Percentiles rank a stretch among this genome's conserved stretches.
These are phyloP conservation scores for Ephydatia muelleri DNA, from an alignment of 37 sponge, comb jelly and placozoan species.

Conservation along the genomic window DNA sequence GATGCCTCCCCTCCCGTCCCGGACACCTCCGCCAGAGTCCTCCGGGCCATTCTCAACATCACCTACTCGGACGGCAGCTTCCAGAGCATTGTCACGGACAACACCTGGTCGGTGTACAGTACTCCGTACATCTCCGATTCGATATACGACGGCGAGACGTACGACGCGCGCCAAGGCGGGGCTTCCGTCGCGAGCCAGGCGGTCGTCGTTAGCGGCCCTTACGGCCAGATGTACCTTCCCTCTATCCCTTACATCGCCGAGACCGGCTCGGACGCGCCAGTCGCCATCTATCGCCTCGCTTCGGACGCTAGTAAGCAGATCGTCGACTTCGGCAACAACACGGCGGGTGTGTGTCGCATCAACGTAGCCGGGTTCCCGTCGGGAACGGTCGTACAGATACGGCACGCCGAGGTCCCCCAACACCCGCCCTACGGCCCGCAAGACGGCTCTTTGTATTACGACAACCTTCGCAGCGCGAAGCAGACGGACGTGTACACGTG, in stretches of 20 bases:
- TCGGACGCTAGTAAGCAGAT: constrained; percentile 33
- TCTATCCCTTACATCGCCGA: constrained; percentile 42
- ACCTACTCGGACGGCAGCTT: constrained; percentile 8
- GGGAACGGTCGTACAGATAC: constrained; percentile 9
- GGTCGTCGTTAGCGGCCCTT: constrained; percentile 33
- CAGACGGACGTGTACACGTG: constrained; percentile 38
- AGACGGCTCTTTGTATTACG: constrained; percentile 63
- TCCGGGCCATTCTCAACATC: constrained; percentile 21
- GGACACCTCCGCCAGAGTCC: constrained; percentile 19
- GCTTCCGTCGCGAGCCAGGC: constrained; percentile 3
- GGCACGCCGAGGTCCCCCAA: constrained; percentile 56
- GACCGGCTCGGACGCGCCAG: constrained; percentile 8
- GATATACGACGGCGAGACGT: constrained; percentile 61
- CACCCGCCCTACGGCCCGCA: constrained; percentile 60
- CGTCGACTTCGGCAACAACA: constrained; percentile 61
- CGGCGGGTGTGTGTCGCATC: constrained; percentile 52
- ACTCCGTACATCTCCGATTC: constrained; percentile 29
- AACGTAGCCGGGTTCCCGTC: background rate
- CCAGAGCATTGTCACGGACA: constrained; percentile 21
- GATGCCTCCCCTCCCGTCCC: constrained; percentile 18
- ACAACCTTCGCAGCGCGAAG: constrained; percentile 44
- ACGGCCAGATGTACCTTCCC: constrained; percentile 29
- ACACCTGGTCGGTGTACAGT: constrained; percentile 22
- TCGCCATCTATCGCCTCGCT: constrained; percentile 20
- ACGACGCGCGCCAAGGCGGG: constrained; percentile 12